These are phyloP conservation scores for Chiroxiphia lanceolata DNA, from an alignment of 2,797 vertebrate species.

Conservation along the genomic window DNA sequence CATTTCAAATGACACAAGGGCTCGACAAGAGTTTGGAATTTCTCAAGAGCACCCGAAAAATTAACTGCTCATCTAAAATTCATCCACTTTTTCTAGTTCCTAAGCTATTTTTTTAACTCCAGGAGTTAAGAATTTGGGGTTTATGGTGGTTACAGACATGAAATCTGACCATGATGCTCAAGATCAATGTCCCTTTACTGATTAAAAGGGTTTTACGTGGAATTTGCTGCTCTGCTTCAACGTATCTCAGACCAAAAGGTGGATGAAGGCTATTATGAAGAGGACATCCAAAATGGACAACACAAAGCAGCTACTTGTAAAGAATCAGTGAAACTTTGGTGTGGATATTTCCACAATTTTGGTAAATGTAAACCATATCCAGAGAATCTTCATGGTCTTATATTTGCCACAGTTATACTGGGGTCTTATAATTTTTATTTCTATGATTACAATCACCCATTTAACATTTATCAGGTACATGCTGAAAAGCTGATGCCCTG, in stretches of 20 bases:
- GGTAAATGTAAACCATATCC: neutral
- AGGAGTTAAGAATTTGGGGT: accelerated
- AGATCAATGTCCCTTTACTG: neutral
- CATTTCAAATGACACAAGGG: neutral
- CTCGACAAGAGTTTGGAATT: neutral
- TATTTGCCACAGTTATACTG: neutral
- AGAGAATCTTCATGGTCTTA: neutral
- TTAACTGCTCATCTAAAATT: neutral
- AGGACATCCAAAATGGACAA: accelerated
- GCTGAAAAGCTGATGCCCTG: neutral
- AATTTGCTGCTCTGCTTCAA: neutral
- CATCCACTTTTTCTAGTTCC: neutral
- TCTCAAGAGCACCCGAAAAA: neutral
- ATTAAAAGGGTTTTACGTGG: neutral
- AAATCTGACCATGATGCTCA: accelerated
- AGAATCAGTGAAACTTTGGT: neutral
- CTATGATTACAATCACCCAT: neutral
- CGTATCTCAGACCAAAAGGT: accelerated
- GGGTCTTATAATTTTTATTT: neutral
- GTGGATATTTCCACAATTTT: neutral
- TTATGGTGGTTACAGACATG: neutral
- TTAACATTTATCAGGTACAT: neutral
- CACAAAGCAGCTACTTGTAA: neutral
- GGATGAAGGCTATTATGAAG: neutral
- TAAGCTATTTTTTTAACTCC: neutral